Evolutionary conservation across 2,797 vertebrate genomes (phyloP).

Genomic region (Threskiornis aethiopicus): DNA sequence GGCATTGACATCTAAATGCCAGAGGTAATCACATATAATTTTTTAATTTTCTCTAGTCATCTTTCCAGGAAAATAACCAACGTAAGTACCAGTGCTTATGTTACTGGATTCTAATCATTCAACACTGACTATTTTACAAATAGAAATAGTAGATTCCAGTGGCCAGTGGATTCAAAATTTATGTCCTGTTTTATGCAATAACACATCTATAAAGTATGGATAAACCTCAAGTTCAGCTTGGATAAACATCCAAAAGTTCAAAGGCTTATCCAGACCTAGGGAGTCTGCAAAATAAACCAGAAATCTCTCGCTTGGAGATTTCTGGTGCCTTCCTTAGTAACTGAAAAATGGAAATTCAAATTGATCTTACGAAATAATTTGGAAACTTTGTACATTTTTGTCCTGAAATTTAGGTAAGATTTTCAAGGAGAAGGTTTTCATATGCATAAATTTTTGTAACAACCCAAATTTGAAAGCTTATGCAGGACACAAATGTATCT

Average conservation of each 20-base stretch:
- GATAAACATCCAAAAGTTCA: not conserved
- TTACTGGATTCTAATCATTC: not conserved
- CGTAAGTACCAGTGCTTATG: accelerated
- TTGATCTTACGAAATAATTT: not conserved
- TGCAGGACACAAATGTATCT: not conserved
- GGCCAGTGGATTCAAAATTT: not conserved
- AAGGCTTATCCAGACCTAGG: not conserved
- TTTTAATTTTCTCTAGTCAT: not conserved
- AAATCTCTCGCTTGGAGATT: not conserved
- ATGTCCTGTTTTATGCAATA: not conserved
- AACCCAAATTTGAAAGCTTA: not conserved
- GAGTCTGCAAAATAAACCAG: not conserved
- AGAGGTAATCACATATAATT: not conserved
- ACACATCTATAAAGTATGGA: not conserved
- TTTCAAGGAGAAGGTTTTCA: not conserved
- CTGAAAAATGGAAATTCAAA: not conserved
- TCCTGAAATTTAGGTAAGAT: not conserved
- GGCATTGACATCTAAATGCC: not conserved
- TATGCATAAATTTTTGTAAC: accelerated
- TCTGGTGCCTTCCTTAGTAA: not conserved
- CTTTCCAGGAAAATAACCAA: not conserved
- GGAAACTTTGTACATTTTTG: accelerated
- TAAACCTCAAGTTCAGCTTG: not conserved
- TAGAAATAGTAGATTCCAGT: not conserved
- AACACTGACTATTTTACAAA: not conserved